Evolutionary conservation across 2,797 vertebrate species (phyloP).

Genomic region (Pangasius djambal): DNA sequence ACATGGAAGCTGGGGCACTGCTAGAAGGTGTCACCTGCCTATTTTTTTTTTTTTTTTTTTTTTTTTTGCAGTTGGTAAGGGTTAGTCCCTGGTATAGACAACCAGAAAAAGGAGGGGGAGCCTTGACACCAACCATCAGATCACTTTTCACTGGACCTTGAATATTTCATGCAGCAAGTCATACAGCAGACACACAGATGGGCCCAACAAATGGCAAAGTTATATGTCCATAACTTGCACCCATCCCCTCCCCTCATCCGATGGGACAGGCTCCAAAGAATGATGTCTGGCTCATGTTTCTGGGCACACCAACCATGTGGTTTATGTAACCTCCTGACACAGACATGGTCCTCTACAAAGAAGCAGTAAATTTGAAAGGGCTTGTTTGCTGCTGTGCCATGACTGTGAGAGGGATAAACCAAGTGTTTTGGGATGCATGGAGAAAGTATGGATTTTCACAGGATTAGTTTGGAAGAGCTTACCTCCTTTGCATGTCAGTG

Average conservation of each 20-base stretch:
- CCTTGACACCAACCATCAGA: slow-evolving; percentile 82
- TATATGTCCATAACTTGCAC: slow-evolving; percentile 63
- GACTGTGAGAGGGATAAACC: slow-evolving; percentile 35
- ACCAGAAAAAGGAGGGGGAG: slow-evolving; percentile 65
- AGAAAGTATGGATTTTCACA: slow-evolving; percentile 6
- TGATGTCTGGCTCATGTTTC: slow-evolving; percentile 77
- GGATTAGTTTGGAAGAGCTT: slow-evolving; percentile 11
- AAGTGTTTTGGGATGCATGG: neutral
- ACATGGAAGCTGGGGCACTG: neutral
- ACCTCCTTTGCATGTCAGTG: slow-evolving; percentile 4
- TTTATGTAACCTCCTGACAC: slow-evolving; percentile 65
- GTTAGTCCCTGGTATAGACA: slow-evolving; percentile 1
- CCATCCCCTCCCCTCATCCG: slow-evolving; percentile 59
- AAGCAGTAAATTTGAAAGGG: slow-evolving; percentile 34
- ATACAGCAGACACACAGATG: slow-evolving; percentile 69
- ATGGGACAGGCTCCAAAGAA: slow-evolving; percentile 65
- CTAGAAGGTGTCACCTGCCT: neutral
- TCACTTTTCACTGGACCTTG: slow-evolving; percentile 83
- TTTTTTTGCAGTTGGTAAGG: neutral
- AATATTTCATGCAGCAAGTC: slow-evolving; percentile 79
- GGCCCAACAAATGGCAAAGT: slow-evolving; percentile 66
- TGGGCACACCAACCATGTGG: slow-evolving; percentile 69
- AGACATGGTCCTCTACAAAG: slow-evolving; percentile 50
- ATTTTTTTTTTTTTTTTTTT: neutral
- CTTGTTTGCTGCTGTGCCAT: slow-evolving; percentile 28